Evolutionary conservation across 2,797 vertebrate genomes (phyloP).

Genomic region (Nannoperca australis): DNA sequence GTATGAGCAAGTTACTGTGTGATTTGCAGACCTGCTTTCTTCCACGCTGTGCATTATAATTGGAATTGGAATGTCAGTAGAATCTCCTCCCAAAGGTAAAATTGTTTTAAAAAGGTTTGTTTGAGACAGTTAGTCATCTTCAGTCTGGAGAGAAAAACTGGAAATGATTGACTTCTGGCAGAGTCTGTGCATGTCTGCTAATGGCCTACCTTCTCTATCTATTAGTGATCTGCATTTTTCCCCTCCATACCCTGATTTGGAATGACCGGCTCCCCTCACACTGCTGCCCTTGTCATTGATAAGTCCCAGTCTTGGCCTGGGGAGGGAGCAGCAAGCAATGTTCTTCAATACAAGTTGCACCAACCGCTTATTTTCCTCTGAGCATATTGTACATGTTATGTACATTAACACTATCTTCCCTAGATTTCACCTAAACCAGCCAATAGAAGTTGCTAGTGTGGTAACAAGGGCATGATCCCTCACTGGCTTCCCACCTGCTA

Average conservation of each 20-base stretch:
- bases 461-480: background rate
- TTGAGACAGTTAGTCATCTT: constrained; percentile 44
- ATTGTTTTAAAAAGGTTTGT: constrained; percentile 47
- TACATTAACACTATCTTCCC: background rate
- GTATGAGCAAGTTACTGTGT: constrained; percentile 56
- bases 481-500: background rate
- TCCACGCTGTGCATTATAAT: constrained; percentile 37
- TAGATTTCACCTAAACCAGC: background rate
- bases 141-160: constrained; percentile 31
- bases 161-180: constrained; percentile 37
- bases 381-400: no score
- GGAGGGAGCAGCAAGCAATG: background rate
- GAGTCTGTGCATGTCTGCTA: constrained; percentile 6
- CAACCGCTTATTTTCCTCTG: background rate
- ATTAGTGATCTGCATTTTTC: background rate
- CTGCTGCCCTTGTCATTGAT: background rate
- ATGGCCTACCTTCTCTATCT: constrained; percentile 8
- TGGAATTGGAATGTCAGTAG: constrained; percentile 52
- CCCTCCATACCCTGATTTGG: background rate
- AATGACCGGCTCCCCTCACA: background rate
- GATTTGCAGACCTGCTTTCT: constrained; percentile 51
- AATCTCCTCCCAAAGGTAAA: constrained; percentile 45
- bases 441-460: background rate
- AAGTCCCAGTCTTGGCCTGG: background rate
- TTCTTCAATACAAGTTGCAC: background rate